These are phyloP conservation scores for Rallus limicola DNA, from an alignment of 2,113 vertebrate genomes.

Conservation along the genomic window DNA sequence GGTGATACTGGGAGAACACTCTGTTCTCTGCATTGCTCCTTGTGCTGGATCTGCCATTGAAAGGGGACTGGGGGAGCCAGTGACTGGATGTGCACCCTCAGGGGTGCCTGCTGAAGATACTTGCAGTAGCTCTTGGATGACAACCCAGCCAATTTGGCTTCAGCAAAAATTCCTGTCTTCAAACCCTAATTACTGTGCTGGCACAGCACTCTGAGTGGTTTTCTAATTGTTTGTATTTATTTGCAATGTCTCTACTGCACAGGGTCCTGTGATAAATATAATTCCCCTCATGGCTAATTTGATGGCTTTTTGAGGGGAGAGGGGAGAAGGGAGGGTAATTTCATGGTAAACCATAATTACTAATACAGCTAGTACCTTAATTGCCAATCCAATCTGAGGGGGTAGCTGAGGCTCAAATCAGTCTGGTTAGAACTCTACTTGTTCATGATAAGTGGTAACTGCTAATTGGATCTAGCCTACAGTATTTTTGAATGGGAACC, in stretches of 20 bases:
- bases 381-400: slow-evolving; percentile 71
- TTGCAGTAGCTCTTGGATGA: not conserved
- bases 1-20: fast-evolving
- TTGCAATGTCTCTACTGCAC: slow-evolving; percentile 55
- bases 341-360: slow-evolving; percentile 83
- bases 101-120: not conserved
- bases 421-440: slow-evolving; percentile 72
- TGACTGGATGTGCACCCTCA: not conserved
- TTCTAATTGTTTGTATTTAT: slow-evolving; percentile 75
- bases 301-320: not conserved
- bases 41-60: not conserved
- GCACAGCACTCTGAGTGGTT: slow-evolving; percentile 61
- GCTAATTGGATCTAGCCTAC: slow-evolving; percentile 49
- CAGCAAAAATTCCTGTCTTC: slow-evolving; percentile 58
- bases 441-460: slow-evolving; percentile 63
- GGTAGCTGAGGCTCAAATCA: slow-evolving; percentile 69
- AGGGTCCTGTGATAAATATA: slow-evolving; percentile 77
- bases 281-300: slow-evolving; percentile 72
- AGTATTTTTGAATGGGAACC: slow-evolving; percentile 57
- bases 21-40: fast-evolving
- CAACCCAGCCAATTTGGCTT: slow-evolving; percentile 20
- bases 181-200: slow-evolving; percentile 70
- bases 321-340: slow-evolving; percentile 67
- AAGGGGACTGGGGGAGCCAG: not conserved
- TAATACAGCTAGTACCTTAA: slow-evolving; percentile 72